phyloP scores from a whole-genome alignment of 2,888 invertebrate genomes.

The Drosophila neotestacea region DNA sequence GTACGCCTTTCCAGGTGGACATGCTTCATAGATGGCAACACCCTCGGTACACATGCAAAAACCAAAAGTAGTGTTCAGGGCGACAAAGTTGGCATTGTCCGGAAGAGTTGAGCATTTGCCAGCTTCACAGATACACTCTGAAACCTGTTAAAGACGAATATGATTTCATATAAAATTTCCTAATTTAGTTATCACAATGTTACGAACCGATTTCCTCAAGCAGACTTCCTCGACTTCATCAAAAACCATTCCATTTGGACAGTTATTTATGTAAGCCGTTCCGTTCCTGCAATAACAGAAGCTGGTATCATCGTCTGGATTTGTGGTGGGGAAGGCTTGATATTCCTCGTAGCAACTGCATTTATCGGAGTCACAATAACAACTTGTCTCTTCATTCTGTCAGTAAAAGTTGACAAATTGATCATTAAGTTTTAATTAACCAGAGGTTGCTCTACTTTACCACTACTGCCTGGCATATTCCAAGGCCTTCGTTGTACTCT shows the following conservation, averaged over 20 bases:
- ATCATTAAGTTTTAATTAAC: too few relatives aligned
- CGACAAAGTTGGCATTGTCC: slow-evolving; percentile 19
- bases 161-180: neutral
- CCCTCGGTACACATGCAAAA: slow-evolving; percentile 47
- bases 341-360: slow-evolving; percentile 16
- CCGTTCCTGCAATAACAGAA: slow-evolving; percentile 44
- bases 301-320: slow-evolving; percentile 23
- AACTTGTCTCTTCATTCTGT: slow-evolving; percentile 15
- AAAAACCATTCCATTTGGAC: slow-evolving; percentile 24
- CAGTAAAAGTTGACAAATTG: too few relatives aligned
- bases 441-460: slow-evolving; percentile 4
- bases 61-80: slow-evolving; percentile 41
- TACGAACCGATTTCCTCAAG: slow-evolving; percentile 28
- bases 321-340: slow-evolving; percentile 24
- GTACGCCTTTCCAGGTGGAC: slow-evolving; percentile 21
- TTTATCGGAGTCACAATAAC: slow-evolving; percentile 28
- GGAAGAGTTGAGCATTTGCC: slow-evolving; percentile 30
- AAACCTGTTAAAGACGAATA: slow-evolving; percentile 32
- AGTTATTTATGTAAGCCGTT: slow-evolving; percentile 15
- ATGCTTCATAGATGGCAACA: slow-evolving; percentile 27
- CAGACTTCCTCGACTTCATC: slow-evolving; percentile 38
- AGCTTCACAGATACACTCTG: slow-evolving; percentile 36
- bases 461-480: slow-evolving; percentile 9
- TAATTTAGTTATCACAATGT: neutral
- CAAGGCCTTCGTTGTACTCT: neutral